Evolutionary conservation across 2,797 vertebrate species (phyloP).

Genomic region (Hypotaenidia okinawae): DNA sequence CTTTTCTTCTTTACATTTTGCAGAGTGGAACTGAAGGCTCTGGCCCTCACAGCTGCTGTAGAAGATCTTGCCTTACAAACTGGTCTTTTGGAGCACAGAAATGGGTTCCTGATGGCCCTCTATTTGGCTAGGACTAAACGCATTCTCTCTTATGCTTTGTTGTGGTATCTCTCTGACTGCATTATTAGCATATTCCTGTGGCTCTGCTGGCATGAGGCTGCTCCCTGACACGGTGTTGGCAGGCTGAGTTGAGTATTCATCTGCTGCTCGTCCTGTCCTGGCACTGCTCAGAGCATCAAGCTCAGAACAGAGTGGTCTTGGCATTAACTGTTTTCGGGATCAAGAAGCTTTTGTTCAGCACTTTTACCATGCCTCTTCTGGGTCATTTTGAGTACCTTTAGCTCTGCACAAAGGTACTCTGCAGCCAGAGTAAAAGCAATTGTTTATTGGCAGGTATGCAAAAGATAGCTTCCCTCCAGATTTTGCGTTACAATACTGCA

Average conservation of each 20-base stretch:
- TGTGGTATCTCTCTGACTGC: neutral
- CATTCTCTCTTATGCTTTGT: neutral
- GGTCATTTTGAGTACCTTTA: neutral
- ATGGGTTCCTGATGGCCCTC: neutral
- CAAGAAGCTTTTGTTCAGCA: neutral
- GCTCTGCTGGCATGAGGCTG: neutral
- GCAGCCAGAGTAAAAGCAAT: neutral
- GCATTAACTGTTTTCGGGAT: neutral
- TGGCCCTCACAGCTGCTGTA: rapidly evolving
- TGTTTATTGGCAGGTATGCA: neutral
- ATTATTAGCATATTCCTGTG: neutral
- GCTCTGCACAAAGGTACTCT: neutral
- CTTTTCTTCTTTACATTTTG: neutral
- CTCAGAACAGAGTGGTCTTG: neutral
- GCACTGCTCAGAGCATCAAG: neutral
- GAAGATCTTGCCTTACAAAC: neutral
- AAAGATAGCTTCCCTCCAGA: neutral
- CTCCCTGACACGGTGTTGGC: neutral
- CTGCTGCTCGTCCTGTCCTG: neutral
- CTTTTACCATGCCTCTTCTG: neutral
- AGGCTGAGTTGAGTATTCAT: neutral
- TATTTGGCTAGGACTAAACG: neutral
- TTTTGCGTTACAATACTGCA: neutral
- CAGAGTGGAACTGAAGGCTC: neutral
- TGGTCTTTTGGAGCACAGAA: neutral